These are phyloP conservation scores for Neostethus bicornis DNA, from an alignment of 2,797 vertebrate species.

Conservation along the genomic window DNA sequence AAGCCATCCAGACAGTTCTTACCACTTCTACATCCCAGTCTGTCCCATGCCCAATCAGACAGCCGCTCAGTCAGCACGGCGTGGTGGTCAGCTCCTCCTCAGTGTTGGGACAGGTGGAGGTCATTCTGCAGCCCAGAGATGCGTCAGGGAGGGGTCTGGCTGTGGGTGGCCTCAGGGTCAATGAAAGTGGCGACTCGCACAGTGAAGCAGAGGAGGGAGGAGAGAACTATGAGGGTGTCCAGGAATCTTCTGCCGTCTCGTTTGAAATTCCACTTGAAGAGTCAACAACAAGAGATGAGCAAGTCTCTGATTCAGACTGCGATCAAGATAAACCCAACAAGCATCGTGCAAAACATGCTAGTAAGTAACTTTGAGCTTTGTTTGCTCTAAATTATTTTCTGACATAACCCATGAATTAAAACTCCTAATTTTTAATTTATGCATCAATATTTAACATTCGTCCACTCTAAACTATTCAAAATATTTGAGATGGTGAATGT, in stretches of 20 bases:
- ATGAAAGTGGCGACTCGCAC: conserved; percentile 80
- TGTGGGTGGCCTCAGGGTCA: conserved; percentile 74
- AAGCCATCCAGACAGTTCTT: conserved; percentile 14
- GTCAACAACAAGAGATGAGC: conserved; percentile 79
- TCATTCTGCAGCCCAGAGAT: conserved; percentile 73
- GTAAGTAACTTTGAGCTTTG: conserved; percentile 83
- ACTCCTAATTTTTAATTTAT: no score
- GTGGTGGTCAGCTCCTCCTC: conserved; percentile 71
- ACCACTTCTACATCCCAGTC: conserved; percentile 67
- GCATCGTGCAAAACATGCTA: conserved; percentile 91
- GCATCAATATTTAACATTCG: not conserved
- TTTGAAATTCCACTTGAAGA: conserved; percentile 87
- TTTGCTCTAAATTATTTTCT: no score
- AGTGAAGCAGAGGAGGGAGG: conserved; percentile 86
- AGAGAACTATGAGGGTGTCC: conserved; percentile 82
- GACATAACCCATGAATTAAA: no score
- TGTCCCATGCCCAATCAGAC: conserved; percentile 71
- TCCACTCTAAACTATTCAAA: conserved; percentile 20
- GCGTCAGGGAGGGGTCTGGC: conserved; percentile 70
- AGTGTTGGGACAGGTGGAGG: conserved; percentile 83
- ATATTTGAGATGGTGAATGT: conserved; percentile 40
- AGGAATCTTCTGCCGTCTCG: conserved; percentile 86
- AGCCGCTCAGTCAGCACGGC: conserved; percentile 76
- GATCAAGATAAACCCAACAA: conserved; percentile 90
- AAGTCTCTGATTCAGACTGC: conserved; percentile 82